phyloP scores from a whole-genome alignment of 2,888 invertebrate genomes.

The Panopea generosa region DNA sequence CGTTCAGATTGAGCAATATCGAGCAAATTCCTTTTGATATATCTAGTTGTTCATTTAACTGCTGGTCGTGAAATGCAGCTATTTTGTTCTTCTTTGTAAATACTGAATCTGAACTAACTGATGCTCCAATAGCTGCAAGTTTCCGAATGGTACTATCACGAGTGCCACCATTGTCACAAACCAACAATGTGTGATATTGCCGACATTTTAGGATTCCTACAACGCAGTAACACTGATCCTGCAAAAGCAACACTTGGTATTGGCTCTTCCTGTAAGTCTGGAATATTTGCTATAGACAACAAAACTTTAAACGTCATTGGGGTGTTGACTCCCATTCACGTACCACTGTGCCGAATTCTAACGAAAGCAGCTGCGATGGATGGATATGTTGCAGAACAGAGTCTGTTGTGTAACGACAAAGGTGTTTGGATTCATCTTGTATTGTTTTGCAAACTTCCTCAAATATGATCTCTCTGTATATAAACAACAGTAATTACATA shows the following conservation, averaged over 20 bases:
- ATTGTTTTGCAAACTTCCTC: too few relatives aligned
- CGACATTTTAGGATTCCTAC: conserved; percentile 13
- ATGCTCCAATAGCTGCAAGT: conserved; percentile 4
- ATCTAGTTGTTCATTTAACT: not conserved
- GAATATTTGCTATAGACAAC: not conserved
- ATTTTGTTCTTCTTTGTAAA: conserved; percentile 12
- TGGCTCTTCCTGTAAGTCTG: conserved; percentile 4
- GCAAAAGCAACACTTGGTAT: conserved; percentile 11
- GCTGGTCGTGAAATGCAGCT: conserved; percentile 9
- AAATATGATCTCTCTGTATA: too few relatives aligned
- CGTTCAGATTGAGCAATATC: not conserved
- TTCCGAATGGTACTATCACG: conserved; percentile 8
- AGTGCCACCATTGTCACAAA: conserved; percentile 14
- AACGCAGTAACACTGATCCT: conserved; percentile 10
- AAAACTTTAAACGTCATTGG: conserved; percentile 1
- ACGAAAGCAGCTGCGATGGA: conserved; percentile 4
- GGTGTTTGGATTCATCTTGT: too few relatives aligned
- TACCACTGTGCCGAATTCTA: not conserved
- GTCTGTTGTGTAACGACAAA: not conserved
- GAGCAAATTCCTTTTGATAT: not conserved
- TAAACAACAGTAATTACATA: too few relatives aligned
- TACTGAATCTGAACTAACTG: conserved; percentile 11
- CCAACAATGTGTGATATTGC: conserved; percentile 22
- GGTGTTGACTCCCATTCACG: conserved; percentile 6
- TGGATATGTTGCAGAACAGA: conserved; percentile 12